Evolutionary conservation across 37 sponge, comb jelly and placozoan genomes (phyloP), one percentile per base, ranked within the genome.

Genomic region (Dysidea cf. avara): DNA sequence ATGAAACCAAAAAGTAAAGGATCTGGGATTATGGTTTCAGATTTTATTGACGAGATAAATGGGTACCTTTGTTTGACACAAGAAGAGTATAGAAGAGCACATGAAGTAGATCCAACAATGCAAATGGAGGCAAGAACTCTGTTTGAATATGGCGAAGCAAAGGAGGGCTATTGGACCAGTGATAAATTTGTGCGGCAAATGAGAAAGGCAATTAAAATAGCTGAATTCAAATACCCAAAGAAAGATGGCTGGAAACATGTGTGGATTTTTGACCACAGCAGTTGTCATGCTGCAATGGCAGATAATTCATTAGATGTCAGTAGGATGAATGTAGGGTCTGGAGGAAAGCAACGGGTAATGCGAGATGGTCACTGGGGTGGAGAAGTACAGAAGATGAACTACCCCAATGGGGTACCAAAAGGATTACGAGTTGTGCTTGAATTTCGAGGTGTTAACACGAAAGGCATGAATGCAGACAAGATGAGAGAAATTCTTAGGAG

Each of bases 231-330:
- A 38, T 73, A 74, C 33, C 82, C 82, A 25, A 68, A 52, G 21
- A 22, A 4, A 21, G 83, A 83, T 12, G 54, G 64, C 20, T 75
- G 76, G 76, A n/a, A n/a, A n/a, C n/a, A n/a, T n/a, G n/a, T n/a
- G n/a, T n/a, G n/a, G n/a, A n/a, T n/a, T n/a, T n/a, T 82, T 66
- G 82, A 80, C 46, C 71, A 80, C 64, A 80, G 81, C 64, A 71
- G 81, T 20, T 71, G 72, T 31, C 81, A 80, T 34, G 53, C 32
- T n/a, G 66, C 77, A n/a, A 55, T 64, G 66, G 33, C 68, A 22
- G 78, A 77, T 39, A 67, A 77, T 55, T 66, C 47, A 1, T 35
- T 71, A 22, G 56, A 80, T 51, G 72, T 71, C 1, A 26, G 28
- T 28, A 37, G 51, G 3, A 80, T 71, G 81, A 71, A 71, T 53